Evolutionary conservation across 2,888 invertebrate species (phyloP).

Genomic region (Ophion costatus): DNA sequence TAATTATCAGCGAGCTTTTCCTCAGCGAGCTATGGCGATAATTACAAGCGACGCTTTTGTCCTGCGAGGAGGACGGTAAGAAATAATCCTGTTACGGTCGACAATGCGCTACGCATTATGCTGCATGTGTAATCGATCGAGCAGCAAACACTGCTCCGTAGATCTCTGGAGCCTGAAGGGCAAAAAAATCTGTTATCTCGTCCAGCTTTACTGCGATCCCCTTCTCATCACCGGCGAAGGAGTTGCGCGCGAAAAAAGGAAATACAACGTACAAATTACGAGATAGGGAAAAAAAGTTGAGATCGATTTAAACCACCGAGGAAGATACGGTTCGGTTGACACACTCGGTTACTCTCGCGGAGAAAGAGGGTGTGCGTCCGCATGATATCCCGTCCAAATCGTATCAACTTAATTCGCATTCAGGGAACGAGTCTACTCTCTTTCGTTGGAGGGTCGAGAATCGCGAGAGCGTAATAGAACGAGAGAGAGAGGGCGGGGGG

Average conservation of each 20-base stretch:
- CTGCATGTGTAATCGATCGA: neutral
- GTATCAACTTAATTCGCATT: conserved; percentile 80
- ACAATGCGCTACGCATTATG: neutral
- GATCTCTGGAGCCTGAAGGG: neutral
- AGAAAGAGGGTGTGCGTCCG: conserved; percentile 53
- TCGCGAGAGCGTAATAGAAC: conserved; percentile 67
- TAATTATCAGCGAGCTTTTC: neutral
- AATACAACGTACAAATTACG: conserved; percentile 37
- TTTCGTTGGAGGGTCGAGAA: conserved; percentile 73
- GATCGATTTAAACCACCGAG: conserved; percentile 71
- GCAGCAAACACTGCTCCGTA: neutral
- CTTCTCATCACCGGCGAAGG: conserved; percentile 11
- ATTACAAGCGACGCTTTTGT: neutral
- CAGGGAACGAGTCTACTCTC: conserved; percentile 75
- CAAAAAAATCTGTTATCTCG: neutral
- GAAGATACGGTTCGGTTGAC: conserved; percentile 74
- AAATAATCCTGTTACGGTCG: neutral
- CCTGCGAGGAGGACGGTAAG: neutral
- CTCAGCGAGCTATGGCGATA: neutral
- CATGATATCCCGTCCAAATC: conserved; percentile 76
- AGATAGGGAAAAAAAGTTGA: conserved; percentile 53
- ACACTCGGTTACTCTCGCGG: conserved; percentile 61
- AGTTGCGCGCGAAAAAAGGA: neutral
- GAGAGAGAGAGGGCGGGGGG: conserved; percentile 31
- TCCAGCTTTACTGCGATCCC: neutral